Evolutionary conservation across 2,888 invertebrate genomes (phyloP), one percentile per base, ranked within the genome.

Genomic region (Conistra vaccinii): DNA sequence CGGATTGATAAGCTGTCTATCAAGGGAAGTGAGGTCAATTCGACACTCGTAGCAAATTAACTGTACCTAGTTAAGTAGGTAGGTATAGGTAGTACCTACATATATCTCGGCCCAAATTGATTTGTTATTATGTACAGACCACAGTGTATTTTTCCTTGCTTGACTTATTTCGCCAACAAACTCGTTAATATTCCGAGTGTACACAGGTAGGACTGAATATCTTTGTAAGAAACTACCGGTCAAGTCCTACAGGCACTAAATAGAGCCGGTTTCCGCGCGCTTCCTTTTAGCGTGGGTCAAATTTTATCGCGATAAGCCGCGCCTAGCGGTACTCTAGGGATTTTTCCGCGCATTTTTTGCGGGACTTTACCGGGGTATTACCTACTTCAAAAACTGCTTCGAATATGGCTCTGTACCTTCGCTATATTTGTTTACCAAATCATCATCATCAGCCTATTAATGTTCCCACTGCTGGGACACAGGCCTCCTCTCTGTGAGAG

Each of bases 1-100:
- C 48, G n/a, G 48, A 58, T 61, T 82, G 73, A 83, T 72, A 55
- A 63, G n/a, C 61, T 68, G 61, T 57, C 77, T 55, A 57, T 81
- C 67, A 48, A n/a, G 10, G 69, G 29, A 80, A 73, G 55, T 66
- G 32, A 62, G 57, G 45, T 69, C 58, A 67, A 73, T 58, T 32
- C 23, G 35, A 35, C 61, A 9, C 35, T 42, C 3, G 17, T 32
- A 10, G 29, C 1, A 42, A 48, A 66, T 55, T 32, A 65, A 55
- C 26, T 39, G 29, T n/a, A 12, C n/a, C 9, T 53, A 63, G 17
- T 20, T 39, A 20, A 23, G 48, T n/a, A 45, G 53, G 67, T 67
- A 23, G n/a, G n/a, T n/a, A n/a, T n/a, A n/a, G n/a, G n/a, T 48
- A 20, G 12, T 55, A 23, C 10, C 26, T 55, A 32, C 23, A 12